Evolutionary conservation across 2,113 vertebrate genomes (phyloP).

Genomic region (Cromileptes altivelis): DNA sequence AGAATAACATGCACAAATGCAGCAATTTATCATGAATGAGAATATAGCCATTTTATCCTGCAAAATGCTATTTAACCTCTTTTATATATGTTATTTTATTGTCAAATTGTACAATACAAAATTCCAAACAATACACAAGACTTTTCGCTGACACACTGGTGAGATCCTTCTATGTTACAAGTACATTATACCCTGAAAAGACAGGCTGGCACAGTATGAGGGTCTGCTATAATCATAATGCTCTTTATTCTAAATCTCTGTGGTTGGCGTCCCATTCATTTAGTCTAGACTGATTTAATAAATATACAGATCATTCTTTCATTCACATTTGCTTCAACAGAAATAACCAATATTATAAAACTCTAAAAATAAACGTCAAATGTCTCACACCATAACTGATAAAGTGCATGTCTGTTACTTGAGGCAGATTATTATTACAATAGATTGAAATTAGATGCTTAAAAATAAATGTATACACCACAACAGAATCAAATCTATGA

Average conservation of each 20-base stretch:
- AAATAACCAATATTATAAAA: conserved; percentile 28
- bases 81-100: conserved; percentile 14
- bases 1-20: conserved; percentile 16
- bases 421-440: conserved; percentile 56
- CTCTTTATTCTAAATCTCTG: conserved; percentile 40
- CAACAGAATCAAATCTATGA: neutral
- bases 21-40: conserved; percentile 1
- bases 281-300: conserved; percentile 38
- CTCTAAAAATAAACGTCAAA: conserved; percentile 36
- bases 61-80: conserved; percentile 4
- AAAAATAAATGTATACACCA: neutral
- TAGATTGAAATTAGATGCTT: conserved; percentile 17
- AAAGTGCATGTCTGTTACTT: conserved; percentile 63
- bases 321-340: conserved; percentile 17
- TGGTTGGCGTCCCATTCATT: conserved; percentile 46
- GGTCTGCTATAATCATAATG: conserved; percentile 34
- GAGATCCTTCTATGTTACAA: conserved; percentile 37
- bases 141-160: conserved; percentile 28
- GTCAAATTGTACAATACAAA: conserved; percentile 36
- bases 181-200: conserved; percentile 50
- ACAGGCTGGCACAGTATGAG: conserved; percentile 30
- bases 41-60: conserved; percentile 8
- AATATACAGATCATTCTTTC: conserved; percentile 34
- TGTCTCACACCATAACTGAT: conserved; percentile 34
- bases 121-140: conserved; percentile 35